Evolutionary conservation across 1,140 invertebrate genomes (phyloP), one percentile per base, ranked within the genome.

Genomic region (Euwallacea fornicatus): DNA sequence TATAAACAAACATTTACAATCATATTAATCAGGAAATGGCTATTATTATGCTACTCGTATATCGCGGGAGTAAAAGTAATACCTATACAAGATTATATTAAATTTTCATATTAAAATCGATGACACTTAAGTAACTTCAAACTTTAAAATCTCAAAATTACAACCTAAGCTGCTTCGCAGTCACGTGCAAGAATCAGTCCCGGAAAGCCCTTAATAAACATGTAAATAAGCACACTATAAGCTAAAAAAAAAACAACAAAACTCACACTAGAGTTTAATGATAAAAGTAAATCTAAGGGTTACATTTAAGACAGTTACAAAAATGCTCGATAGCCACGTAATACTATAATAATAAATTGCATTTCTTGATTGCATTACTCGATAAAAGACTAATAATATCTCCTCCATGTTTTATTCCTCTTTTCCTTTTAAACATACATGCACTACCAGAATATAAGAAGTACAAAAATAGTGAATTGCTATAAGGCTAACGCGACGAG

Each of bases 391-490:
- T 41, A 15, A 16, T 58, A 58, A 58, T 41, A 15, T 58, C 55
- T 58, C 55, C 21, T 15, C n/a, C 10, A 58, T 41, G 16, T 41
- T 10, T 41, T n/a, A 53, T 53, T 15, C 0, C 15, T 53, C 15
- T 15, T 15, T 58, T 15, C n/a, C 9, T 13, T 61, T 7, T 61
- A 61, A 61, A 61, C 11, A 56, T 9, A 61, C 59, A 61, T 61
- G 47, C 8, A 50, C 16, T 33, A 33, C 21, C 21, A 33, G 21
- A 33, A 33, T 33, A 58, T 21, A 64, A 61, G 15, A 64, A 64
- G 16, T 64, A 50, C 13, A 65, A 65, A 54, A 65, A 65, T 65
- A 65, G 42, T 33, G 33, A 0, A 50, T 9, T 15, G 21, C 50
- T 50, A 64, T 47, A 64, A 6, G 46, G n/a, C 47, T 54, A 33